phyloP scores from a whole-genome alignment of 2,888 invertebrate species.

The Cactoblastis cactorum region DNA sequence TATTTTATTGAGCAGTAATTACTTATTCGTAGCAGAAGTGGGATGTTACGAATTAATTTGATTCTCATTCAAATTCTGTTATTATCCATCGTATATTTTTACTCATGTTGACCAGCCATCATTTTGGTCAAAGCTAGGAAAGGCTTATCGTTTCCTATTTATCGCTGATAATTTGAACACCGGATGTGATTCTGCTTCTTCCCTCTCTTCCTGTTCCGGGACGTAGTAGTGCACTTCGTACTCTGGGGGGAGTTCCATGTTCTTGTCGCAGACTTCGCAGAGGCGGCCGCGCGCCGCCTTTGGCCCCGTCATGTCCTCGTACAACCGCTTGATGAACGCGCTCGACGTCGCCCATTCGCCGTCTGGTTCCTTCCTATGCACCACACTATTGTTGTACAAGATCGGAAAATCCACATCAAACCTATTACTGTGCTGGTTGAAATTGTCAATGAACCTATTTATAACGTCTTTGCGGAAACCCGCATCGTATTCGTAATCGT shows the following conservation, averaged over 20 bases:
- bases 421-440: slow-evolving; percentile 58
- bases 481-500: slow-evolving; percentile 53
- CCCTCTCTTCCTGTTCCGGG: slow-evolving; percentile 62
- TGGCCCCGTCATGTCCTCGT: slow-evolving; percentile 26
- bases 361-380: slow-evolving; percentile 38
- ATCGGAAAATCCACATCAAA: slow-evolving; percentile 61
- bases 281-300: slow-evolving; percentile 19
- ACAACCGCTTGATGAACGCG: slow-evolving; percentile 49
- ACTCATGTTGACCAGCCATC: not conserved
- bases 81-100: no score
- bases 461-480: slow-evolving; percentile 54
- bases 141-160: not conserved
- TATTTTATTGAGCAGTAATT: no score
- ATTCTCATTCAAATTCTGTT: no score
- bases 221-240: slow-evolving; percentile 71
- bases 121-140: not conserved
- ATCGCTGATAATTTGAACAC: no score
- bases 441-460: slow-evolving; percentile 57
- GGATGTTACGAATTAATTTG: no score
- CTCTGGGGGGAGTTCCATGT: slow-evolving; percentile 58
- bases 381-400: slow-evolving; percentile 58
- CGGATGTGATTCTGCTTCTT: slow-evolving; percentile 36
- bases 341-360: slow-evolving; percentile 50
- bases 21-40: no score
- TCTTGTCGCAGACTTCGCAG: slow-evolving; percentile 49